These are phyloP conservation scores for Conus canariensis DNA, from an alignment of 2,888 invertebrate species.

Conservation along the genomic window DNA sequence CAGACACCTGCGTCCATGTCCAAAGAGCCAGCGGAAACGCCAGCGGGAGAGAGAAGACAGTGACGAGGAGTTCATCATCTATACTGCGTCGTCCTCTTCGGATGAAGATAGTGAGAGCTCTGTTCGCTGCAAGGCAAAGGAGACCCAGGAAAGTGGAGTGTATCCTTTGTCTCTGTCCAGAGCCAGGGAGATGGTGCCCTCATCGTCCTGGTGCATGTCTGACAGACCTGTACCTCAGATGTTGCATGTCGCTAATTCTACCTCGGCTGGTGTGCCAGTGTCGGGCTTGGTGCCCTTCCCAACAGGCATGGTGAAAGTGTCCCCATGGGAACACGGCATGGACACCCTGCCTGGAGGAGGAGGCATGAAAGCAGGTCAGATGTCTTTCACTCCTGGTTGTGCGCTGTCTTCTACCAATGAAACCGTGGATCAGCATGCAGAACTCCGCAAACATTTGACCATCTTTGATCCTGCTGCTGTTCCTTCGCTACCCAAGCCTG, in stretches of 20 bases:
- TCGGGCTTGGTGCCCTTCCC: constrained; percentile 20
- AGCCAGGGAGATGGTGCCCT: background rate
- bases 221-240: constrained; percentile 26
- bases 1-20: constrained; percentile 24
- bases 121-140: background rate
- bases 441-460: background rate
- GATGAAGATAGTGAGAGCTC: background rate
- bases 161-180: constrained; percentile 12
- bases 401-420: background rate
- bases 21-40: constrained; percentile 8
- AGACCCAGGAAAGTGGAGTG: background rate
- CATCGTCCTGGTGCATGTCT: background rate
- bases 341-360: background rate
- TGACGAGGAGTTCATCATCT: background rate
- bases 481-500: background rate
- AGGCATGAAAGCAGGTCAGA: background rate
- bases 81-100: constrained; percentile 21
- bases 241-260: background rate
- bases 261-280: constrained; percentile 7
- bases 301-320: background rate
- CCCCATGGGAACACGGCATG: constrained; percentile 4
- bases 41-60: background rate
- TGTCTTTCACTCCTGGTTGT: no score
- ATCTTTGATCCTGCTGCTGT: background rate
- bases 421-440: background rate